Evolutionary conservation across 2,888 invertebrate genomes (phyloP).

Genomic region (Macrostomum cliftonense): DNA sequence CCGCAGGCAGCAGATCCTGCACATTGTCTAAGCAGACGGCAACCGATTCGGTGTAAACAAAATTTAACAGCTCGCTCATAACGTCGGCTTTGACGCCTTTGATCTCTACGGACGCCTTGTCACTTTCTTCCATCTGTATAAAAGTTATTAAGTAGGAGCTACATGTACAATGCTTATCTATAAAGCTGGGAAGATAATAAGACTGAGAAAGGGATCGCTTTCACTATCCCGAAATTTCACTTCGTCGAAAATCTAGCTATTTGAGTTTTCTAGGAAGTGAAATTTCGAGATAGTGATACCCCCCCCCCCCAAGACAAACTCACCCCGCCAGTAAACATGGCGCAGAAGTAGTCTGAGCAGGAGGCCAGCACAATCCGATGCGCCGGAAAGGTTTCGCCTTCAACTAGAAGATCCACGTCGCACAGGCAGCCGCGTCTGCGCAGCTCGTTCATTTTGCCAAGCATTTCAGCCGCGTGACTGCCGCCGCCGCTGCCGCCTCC

Average conservation of each 20-base stretch:
- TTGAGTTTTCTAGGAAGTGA: too few relatives aligned
- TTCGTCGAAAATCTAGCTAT: too few relatives aligned
- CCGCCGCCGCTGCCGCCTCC: too few relatives aligned
- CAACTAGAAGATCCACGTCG: conserved; percentile 30
- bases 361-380: conserved; percentile 34
- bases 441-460: conserved; percentile 31
- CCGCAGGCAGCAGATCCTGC: conserved; percentile 35
- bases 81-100: conserved; percentile 28
- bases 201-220: too few relatives aligned
- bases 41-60: conserved; percentile 34
- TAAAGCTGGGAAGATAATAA: background rate
- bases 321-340: conserved; percentile 36
- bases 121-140: conserved; percentile 26
- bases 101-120: conserved; percentile 25
- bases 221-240: too few relatives aligned
- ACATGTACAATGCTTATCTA: too few relatives aligned
- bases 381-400: conserved; percentile 25
- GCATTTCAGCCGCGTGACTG: conserved; percentile 14
- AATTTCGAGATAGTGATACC: too few relatives aligned
- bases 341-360: conserved; percentile 35
- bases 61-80: conserved; percentile 31
- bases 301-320: too few relatives aligned
- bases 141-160: too few relatives aligned
- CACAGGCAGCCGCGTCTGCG: conserved; percentile 29
- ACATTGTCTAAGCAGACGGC: conserved; percentile 33